Evolutionary conservation across 2,113 vertebrate species (phyloP).

Genomic region (Bos taurus): ARS-UCD2.0 NC_037342.1:50127001-50127500

Average conservation of each 20-base stretch:
- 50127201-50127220: slow-evolving; percentile 51
- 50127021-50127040: slow-evolving; percentile 76
- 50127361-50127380: slow-evolving; percentile 44
- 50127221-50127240: slow-evolving; percentile 75
- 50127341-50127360: slow-evolving; percentile 57
- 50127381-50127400: slow-evolving; percentile 61
- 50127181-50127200: slow-evolving; percentile 52
- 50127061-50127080: slow-evolving; percentile 76
- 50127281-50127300: slow-evolving; percentile 53
- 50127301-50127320: slow-evolving; percentile 66
- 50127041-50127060: slow-evolving; percentile 71
- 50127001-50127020: slow-evolving; percentile 81
- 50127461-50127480: slow-evolving; percentile 42
- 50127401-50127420: slow-evolving; percentile 70
- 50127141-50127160: slow-evolving; percentile 61
- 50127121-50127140: slow-evolving; percentile 47
- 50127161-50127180: slow-evolving; percentile 64
- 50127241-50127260: slow-evolving; percentile 65
- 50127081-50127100: slow-evolving; percentile 65
- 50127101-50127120: slow-evolving; percentile 47
- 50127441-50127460: slow-evolving; percentile 50
- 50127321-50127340: slow-evolving; percentile 61
- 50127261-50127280: slow-evolving; percentile 54
- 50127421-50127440: slow-evolving; percentile 66
- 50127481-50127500: slow-evolving; percentile 1